A percentile compares a stretch with the other conserved stretches of the same genome.
These are phyloP conservation scores for Heteropelma amictum DNA, from an alignment of 2,888 invertebrate genomes.

Conservation along the genomic window DNA sequence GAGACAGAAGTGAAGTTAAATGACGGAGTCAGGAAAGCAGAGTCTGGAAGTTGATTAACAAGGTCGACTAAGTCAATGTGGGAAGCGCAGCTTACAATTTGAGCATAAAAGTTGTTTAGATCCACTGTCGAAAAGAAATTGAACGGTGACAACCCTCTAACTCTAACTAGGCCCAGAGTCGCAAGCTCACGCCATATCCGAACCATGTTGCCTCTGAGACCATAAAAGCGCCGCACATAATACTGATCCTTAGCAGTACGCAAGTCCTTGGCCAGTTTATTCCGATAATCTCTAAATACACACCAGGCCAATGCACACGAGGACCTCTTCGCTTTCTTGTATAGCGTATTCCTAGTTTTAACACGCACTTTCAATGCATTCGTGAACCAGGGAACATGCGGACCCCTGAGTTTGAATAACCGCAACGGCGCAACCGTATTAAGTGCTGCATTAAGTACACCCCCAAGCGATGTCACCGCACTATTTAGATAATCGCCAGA, in stretches of 20 bases:
- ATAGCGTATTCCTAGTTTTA: not conserved
- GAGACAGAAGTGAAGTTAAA: not conserved
- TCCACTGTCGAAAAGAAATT: no score
- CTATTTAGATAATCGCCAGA: not conserved
- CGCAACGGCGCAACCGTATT: not conserved
- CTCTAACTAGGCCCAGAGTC: no score
- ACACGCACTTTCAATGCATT: not conserved
- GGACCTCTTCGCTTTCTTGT: constrained; percentile 1
- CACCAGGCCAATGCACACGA: not conserved
- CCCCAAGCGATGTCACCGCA: not conserved
- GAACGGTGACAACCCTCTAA: no score
- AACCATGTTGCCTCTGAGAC: no score
- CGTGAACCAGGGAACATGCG: not conserved
- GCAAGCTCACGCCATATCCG: no score
- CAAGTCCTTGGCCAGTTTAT: not conserved
- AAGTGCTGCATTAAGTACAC: not conserved
- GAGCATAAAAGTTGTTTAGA: no score
- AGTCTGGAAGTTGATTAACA: not conserved
- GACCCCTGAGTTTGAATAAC: not conserved
- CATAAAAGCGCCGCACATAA: no score
- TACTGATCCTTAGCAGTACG: not conserved
- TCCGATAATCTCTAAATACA: not conserved
- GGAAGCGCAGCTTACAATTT: no score
- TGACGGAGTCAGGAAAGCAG: not conserved
- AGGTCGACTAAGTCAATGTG: not conserved